phyloP scores from a whole-genome alignment of 2,113 vertebrate species.

The Ceratotherium simum region DNA sequence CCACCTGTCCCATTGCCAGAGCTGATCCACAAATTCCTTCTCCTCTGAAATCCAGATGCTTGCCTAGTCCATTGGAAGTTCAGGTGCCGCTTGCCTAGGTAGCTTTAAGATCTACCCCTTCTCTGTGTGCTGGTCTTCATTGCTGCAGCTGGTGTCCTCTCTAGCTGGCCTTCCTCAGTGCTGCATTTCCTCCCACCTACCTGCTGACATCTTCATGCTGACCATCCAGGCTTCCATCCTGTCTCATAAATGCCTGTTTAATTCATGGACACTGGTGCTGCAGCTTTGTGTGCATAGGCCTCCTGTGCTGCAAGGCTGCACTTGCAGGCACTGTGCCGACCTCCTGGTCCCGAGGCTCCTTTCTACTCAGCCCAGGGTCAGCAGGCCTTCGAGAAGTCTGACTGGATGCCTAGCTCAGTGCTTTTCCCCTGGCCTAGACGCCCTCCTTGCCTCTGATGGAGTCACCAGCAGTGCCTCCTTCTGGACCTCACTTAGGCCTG shows the following conservation, averaged over 20 bases:
- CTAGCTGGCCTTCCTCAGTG: background rate
- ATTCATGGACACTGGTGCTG: rapidly evolving
- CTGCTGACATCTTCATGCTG: rapidly evolving
- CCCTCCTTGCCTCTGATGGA: background rate
- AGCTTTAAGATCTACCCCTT: background rate
- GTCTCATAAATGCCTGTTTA: rapidly evolving
- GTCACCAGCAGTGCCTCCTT: rapidly evolving
- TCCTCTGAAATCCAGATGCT: background rate
- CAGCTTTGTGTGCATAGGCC: rapidly evolving
- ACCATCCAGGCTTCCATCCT: rapidly evolving
- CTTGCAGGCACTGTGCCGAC: rapidly evolving
- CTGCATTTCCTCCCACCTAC: background rate
- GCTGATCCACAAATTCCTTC: background rate
- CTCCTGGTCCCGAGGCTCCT: background rate
- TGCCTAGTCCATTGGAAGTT: rapidly evolving
- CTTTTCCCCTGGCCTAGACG: background rate
- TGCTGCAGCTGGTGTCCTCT: rapidly evolving
- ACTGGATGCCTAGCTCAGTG: rapidly evolving
- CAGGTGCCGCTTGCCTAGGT: background rate
- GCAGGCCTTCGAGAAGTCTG: background rate
- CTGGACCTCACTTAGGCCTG: background rate
- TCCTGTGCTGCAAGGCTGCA: rapidly evolving
- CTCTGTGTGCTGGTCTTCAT: background rate
- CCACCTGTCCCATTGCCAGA: background rate
- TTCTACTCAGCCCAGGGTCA: background rate